Base-by-base conservation (phyloP, 2,888 invertebrate genomes). In the Sarcophaga subvicina region DNA sequence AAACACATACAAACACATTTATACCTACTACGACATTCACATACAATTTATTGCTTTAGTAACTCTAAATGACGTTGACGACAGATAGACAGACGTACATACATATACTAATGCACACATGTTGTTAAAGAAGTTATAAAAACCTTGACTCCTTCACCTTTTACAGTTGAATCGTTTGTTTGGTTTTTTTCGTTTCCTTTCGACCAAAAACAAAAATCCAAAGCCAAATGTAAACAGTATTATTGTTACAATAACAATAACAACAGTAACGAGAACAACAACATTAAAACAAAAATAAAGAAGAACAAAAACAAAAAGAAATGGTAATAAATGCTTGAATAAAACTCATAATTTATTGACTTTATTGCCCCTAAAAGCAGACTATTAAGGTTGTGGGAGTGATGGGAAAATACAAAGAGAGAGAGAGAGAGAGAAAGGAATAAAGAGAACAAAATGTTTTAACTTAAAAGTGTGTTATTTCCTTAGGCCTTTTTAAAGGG, bases 61-160 rank as follows among this genome's bases (percentile, higher is more conserved):
- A 54, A 54, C 54, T 54, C 54, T 5, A 17, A 4, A 54, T 54
- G 54, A 17, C 54, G 37, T 37, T 8, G 37, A 1, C 37, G 37
- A 37, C 37, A 8, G 37, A 49, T 14, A 49, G 12, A 49, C 12
- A 14, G 11, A 49, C 14, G 49, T 14, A 14, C 49, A 54, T 17
- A 14, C 54, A 14, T 12, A 14, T 17, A 54, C 17, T 14, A 54
- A 54, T 14, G 54, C 64, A 54, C 49, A 63, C 60, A 64, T 59
- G 71, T 27, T 37, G 12, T 37, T 54, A 64, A 67, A 80, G 66
- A 47, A 77, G 70, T 54, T 62, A 60, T 67, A 49, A 60, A 73
- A 60, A 73, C 72, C 77, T 78, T 75, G 81, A 75, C 81, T 81
- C 75, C 37, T 75, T 81, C 49, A 81, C 59, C 62, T 73, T 80